Evolutionary conservation across 2,888 invertebrate genomes (phyloP).

Genomic region (Yponomeuta sedellus): DNA sequence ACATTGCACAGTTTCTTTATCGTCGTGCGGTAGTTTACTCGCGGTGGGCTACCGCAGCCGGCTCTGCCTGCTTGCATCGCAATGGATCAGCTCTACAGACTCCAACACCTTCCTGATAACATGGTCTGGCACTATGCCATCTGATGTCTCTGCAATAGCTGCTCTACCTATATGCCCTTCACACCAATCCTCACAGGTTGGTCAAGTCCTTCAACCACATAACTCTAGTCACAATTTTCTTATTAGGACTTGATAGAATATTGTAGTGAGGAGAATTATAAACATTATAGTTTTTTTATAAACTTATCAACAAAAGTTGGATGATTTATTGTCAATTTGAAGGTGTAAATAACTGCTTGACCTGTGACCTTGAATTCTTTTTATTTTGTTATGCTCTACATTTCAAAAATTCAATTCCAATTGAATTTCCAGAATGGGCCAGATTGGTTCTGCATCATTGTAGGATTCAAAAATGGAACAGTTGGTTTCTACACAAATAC

Average conservation of each 20-base stretch:
- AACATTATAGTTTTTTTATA: no score
- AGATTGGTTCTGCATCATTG: constrained; percentile 95
- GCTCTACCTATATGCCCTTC: constrained; percentile 62
- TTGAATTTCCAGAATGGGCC: constrained; percentile 77
- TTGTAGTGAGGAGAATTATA: no score
- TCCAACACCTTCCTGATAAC: constrained; percentile 62
- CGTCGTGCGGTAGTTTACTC: constrained; percentile 62
- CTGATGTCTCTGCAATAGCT: constrained; percentile 52
- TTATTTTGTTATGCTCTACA: no score
- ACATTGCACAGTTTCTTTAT: constrained; percentile 60
- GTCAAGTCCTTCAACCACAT: background rate
- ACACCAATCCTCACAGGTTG: constrained; percentile 68
- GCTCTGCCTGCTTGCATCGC: constrained; percentile 58
- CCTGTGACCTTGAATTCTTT: no score
- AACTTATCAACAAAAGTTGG: no score
- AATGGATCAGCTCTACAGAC: constrained; percentile 65
- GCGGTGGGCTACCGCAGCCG: constrained; percentile 57
- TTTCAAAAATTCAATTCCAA: background rate
- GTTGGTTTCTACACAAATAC: constrained; percentile 93
- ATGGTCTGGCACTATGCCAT: constrained; percentile 66
- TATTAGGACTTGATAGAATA: no score
- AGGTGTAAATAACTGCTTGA: no score
- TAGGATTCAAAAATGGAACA: constrained; percentile 91
- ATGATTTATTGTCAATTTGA: no score
- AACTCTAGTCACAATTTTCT: no score